Base-by-base conservation (phyloP, 2,888 invertebrate species). In the Lasioglossum pauxillum region DNA sequence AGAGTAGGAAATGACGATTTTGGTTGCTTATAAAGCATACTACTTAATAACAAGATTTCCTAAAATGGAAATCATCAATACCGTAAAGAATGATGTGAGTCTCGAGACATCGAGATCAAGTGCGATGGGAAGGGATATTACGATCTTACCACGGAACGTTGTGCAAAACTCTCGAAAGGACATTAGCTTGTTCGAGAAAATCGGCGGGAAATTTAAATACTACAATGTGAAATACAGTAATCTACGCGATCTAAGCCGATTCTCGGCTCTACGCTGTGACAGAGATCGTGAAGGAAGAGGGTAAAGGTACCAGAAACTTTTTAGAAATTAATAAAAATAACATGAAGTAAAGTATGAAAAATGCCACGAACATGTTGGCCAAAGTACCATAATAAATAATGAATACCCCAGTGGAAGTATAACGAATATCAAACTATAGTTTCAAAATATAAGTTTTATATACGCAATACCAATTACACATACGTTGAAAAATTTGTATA, bases 11-110 rank as follows among this genome's bases (percentile, higher is more conserved):
- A 95, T 76, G 64, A 94, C 94, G 92, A 96, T 95, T 94, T 96
- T 8, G 97, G 96, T 84, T 95, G 95, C 95, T 97, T 97, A 90
- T 95, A 95, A 95, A 97, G 95, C 98, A 98, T 98, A 96, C 93
- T 94, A 92, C 80, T 82, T 80, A 84, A 78, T 84, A 79, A 83
- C 88, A 87, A 78, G 91, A 94, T 93, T 90, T 92, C 95, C 95
- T 93, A 93, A 95, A 93, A 94, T 94, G 95, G 95, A 94, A 94
- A 94, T 95, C 93, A 93, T 94, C 90, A 90, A 92, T 91, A 92
- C 90, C 84, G 86, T 85, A 90, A 88, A 85, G 90, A 86, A 85
- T 89, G 90, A 74, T 92, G 90, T 57, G 82, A 90, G 74, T 87
- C 89, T 41, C 93, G 94, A 94, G 84, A 83, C 57, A 91, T 91